Percentiles rank a stretch among this genome's conserved stretches.
Evolutionary conservation across 2,113 vertebrate species (phyloP).

Genomic region (Clarias magur): DNA sequence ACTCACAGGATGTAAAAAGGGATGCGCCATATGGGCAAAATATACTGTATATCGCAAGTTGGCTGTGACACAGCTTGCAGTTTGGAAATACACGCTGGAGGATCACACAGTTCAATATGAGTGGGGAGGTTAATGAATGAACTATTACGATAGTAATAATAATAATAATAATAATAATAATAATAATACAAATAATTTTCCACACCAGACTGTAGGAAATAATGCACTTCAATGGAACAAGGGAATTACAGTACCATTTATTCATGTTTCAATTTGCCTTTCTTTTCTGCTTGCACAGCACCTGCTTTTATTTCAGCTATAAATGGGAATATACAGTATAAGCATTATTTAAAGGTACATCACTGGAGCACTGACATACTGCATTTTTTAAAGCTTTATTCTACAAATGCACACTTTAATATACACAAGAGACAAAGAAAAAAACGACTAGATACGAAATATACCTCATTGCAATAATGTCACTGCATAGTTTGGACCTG

Average conservation of each 20-base stretch:
- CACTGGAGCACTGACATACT: neutral
- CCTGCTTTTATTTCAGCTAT: neutral
- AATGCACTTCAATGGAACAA: neutral
- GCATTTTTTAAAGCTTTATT: neutral
- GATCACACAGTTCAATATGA: constrained; percentile 4
- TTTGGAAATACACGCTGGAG: neutral
- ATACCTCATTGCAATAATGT: neutral
- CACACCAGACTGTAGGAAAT: neutral
- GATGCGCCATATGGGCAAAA: neutral
- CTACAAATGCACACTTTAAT: too few species aligned
- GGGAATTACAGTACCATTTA: neutral
- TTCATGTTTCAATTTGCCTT: neutral
- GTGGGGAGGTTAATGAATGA: neutral
- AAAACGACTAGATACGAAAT: too few species aligned
- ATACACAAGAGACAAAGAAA: neutral
- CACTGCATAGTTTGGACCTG: neutral
- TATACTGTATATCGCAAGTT: neutral
- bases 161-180: too few species aligned
- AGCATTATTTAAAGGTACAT: neutral
- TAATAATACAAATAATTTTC: neutral
- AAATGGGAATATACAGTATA: neutral
- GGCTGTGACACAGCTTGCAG: neutral
- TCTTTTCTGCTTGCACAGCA: neutral
- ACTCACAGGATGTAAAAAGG: neutral
- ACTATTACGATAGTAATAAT: neutral